Base-by-base conservation (phyloP, 2,113 vertebrate genomes). In the Lagopus muta region DNA sequence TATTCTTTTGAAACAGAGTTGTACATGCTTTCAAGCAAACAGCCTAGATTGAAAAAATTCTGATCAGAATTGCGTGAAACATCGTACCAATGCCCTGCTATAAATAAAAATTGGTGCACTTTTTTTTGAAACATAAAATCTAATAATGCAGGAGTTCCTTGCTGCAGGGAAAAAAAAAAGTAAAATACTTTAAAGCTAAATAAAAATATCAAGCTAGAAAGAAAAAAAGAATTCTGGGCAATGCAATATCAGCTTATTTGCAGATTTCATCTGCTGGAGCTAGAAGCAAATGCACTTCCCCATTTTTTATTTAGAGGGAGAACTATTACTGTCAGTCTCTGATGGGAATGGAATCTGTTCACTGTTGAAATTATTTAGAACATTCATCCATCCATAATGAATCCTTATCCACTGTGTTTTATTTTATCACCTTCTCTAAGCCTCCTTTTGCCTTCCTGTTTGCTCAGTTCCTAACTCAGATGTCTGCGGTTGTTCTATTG, bases 261-360 rank as follows among this genome's bases (percentile, higher is more conserved):
- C 12, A 71, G 21, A 88, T 74, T 88, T 86, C 3, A 40, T 92
- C 32, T 92, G 40, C 52, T 86, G n/a, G 36, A 94, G 16, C 24
- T 58, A 70, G 50, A 85, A 92, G 67, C 30, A 94, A 96, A 94
- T 70, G 54, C 17, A 55, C 6, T 73, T 91, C 16, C 71, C 61
- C 45, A 66, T 89, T 87, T 95, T 90, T 90, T 95, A 86, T 90
- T 91, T 87, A 89, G 58, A 84, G 20, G 21, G 2, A 87, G 38
- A 89, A 60, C n/a, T 79, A 42, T 73, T 94, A 93, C 58, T 1
- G 8, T 50, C 0, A 2, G 62, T 84, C 81, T 95, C 81, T 62
- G 55, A 79, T 74, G 78, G 74, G 40, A 54, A 1, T 45, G 58
- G 89, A 95, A 92, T 81, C 45, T 72, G 36, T 79, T 61, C 45